These are phyloP conservation scores for Tenualosa ilisha DNA, from an alignment of 2,797 vertebrate genomes.

Conservation along the genomic window DNA sequence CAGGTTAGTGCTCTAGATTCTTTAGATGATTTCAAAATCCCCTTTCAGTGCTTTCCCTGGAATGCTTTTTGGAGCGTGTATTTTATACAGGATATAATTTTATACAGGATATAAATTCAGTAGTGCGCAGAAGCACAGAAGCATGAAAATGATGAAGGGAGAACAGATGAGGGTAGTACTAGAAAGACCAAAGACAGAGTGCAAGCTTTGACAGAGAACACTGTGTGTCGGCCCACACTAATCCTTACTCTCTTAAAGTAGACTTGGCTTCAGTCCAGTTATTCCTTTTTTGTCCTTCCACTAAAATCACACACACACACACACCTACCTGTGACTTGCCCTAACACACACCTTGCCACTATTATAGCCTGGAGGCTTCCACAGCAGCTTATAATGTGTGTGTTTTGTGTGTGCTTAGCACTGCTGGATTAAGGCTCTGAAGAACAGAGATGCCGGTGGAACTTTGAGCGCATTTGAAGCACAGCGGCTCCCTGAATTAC, in stretches of 20 bases:
- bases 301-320: slow-evolving; percentile 3
- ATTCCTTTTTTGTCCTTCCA: background rate
- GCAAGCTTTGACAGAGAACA: slow-evolving; percentile 59
- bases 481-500: background rate
- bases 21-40: background rate
- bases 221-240: slow-evolving; percentile 42
- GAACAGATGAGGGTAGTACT: background rate
- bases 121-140: background rate
- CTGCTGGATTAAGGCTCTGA: background rate
- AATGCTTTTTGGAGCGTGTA: background rate
- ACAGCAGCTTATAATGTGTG: background rate
- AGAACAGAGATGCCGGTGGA: background rate
- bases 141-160: slow-evolving; percentile 1
- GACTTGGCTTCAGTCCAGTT: background rate
- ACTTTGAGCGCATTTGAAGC: slow-evolving; percentile 2
- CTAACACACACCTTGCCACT: slow-evolving; percentile 10
- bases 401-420: background rate
- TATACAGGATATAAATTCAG: too few species aligned
- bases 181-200: background rate
- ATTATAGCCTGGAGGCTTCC: background rate
- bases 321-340: background rate
- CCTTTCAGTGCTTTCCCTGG: background rate
- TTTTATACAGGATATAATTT: background rate
- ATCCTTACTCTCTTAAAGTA: slow-evolving; percentile 34
- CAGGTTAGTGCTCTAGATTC: background rate